Base-by-base conservation (phyloP, 1,140 invertebrate species). In the Drosophila quadrilineata region DNA sequence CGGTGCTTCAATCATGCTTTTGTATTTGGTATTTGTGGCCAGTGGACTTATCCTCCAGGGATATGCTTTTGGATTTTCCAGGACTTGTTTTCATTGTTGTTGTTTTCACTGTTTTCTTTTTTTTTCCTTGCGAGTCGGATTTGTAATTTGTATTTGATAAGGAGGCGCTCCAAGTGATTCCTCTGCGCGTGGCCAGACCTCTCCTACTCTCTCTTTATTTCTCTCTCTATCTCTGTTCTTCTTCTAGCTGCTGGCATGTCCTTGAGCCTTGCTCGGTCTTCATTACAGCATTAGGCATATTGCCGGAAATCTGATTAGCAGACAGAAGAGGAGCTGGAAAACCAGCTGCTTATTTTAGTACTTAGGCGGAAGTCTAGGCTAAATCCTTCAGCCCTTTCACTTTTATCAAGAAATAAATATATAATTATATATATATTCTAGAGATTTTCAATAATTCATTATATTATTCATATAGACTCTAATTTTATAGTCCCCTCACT, bases 61-160 rank as follows among this genome's bases (percentile, higher is more conserved):
- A 54, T 28, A 54, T 22, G 22, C 9, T 41, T 12, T 31, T n/a
- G n/a, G 0, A 9, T 31, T 4, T 40, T 19, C 33, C 33, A 26
- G 16, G 35, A 24, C 33, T 67, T 22, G 17, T 43, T 38, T 36
- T 54, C 33, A 21, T 5, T 29, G n/a, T 60, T 28, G 28, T 17
- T 33, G 46, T 54, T 22, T 17, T 29, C 16, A 49, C 22, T 41
- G 24, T 62, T 52, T 48, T 45, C 29, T 60, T 54, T 46, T 58
- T 57, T 68, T 66, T 56, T 46, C n/a, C n/a, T n/a, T 26, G 22
- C 6, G 59, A 12, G 33, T 50, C 40, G 72, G 77, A 80, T 84
- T 80, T 84, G 76, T 84, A 80, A 80, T 84, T 80, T 59, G 72
- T 71, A 72, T 80, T 80, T 80, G 76, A 80, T 80, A 76, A 76